Evolutionary conservation across 2,888 invertebrate genomes (phyloP), one percentile per base, ranked within the genome.

Genomic region (Polymixis lichenea): DNA sequence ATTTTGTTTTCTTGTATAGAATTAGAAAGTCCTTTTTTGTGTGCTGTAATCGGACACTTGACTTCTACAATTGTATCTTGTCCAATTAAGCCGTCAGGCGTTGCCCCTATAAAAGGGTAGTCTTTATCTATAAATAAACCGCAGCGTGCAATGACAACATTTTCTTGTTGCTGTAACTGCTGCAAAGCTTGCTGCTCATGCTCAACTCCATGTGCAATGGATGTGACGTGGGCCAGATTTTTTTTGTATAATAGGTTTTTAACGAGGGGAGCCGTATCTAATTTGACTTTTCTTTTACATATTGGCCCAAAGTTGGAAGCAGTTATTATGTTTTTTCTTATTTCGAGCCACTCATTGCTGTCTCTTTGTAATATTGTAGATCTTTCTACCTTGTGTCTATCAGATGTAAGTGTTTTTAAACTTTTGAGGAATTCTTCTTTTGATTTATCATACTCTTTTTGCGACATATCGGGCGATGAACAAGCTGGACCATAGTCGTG

Each of bases 281-380:
- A 43, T 9, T 6, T 43, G 43, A 43, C 43, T 43, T 43, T n/a
- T n/a, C n/a, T n/a, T n/a, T 43, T 9, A 43, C 43, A 43, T 43
- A 43, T 43, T 43, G 43, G 43, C 43, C 43, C 9, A 11, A 43
- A n/a, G n/a, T n/a, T n/a, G n/a, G n/a, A n/a, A 43, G 43, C 9
- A 43, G 43, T 43, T 43, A 43, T 46, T 46, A 11, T 3, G 43
- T 9, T 43, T 43, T 46, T 46, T 46, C 43, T 46, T 46, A 46
- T 46, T 46, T 46, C 25, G 8, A 56, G 62, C 62, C 89, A 88
- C 13, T 65, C 58, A 19, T 76, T 73, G 25, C 82, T 77, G n/a
- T 87, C 83, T n/a, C 84, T 67, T 78, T 88, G 89, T 25, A 80
- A 71, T 32, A 85, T 74, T 0, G 85, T 87, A 11, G 38, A 11